phyloP scores from a whole-genome alignment of 1,140 invertebrate genomes.

The Pseudomyrmex pallidus region DNA sequence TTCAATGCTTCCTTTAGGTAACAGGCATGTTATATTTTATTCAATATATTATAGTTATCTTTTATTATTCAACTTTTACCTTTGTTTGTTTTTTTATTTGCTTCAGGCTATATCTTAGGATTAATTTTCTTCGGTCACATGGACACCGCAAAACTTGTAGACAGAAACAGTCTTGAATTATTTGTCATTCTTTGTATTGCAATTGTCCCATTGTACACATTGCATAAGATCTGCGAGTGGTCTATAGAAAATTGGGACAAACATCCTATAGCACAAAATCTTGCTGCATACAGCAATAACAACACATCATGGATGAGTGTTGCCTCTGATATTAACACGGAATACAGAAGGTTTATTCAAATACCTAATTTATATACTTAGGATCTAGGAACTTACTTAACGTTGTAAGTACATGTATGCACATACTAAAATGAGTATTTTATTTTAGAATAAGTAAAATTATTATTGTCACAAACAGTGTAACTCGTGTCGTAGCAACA shows the following conservation, averaged over 20 bases:
- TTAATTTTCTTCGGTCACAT: conserved; percentile 85
- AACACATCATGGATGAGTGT: conserved; percentile 88
- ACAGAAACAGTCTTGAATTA: conserved; percentile 80
- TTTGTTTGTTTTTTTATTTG: conserved; percentile 15
- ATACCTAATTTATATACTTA: neutral
- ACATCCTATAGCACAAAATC: conserved; percentile 91
- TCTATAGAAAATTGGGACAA: conserved; percentile 88
- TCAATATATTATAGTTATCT: neutral
- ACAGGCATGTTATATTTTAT: conserved; percentile 67
- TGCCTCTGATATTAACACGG: conserved; percentile 90
- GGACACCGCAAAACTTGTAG: conserved; percentile 79
- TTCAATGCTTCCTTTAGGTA: conserved; percentile 88
- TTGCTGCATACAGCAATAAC: conserved; percentile 88
- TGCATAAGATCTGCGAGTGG: conserved; percentile 87
- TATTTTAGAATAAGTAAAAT: conserved; percentile 91
- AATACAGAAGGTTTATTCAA: conserved; percentile 89
- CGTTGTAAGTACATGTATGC: conserved; percentile 9
- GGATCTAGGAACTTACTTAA: neutral
- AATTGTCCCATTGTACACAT: conserved; percentile 79
- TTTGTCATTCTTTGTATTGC: conserved; percentile 78
- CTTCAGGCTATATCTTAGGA: conserved; percentile 87
- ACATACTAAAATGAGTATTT: conserved; percentile 53
- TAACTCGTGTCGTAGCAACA: conserved; percentile 91
- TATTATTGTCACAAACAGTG: conserved; percentile 88
- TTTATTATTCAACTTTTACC: neutral